These are phyloP conservation scores for Orchesella flavescens DNA, from an alignment of 2,888 invertebrate species.

Conservation along the genomic window DNA sequence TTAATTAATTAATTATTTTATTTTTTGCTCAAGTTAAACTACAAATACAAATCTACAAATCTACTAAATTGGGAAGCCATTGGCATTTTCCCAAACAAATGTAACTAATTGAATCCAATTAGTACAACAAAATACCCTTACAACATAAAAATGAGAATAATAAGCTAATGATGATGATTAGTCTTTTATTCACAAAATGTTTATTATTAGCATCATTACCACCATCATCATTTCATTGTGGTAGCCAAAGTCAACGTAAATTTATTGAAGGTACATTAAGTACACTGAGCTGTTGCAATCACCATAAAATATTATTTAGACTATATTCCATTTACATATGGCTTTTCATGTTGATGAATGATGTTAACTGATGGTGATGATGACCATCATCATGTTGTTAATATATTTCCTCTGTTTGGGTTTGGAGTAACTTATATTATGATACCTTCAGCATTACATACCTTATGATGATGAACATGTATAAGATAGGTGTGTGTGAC, in stretches of 20 bases:
- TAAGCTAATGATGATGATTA: not conserved
- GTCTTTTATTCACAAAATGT: not conserved
- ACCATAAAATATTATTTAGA: constrained; percentile 24
- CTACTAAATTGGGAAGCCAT: too few species aligned
- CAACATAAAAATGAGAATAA: not conserved
- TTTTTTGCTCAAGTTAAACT: too few species aligned
- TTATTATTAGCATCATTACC: not conserved
- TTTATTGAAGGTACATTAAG: not conserved
- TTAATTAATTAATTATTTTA: too few species aligned
- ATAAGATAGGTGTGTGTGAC: too few species aligned
- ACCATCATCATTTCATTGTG: not conserved
- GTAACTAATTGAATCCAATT: too few species aligned
- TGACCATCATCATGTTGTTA: not conserved
- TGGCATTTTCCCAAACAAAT: too few species aligned
- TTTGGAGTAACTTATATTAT: too few species aligned
- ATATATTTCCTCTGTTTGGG: not conserved
- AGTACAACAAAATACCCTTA: too few species aligned
- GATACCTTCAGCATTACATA: too few species aligned
- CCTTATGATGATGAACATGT: too few species aligned
- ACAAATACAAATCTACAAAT: too few species aligned
- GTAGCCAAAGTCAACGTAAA: not conserved
- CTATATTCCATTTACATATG: constrained; percentile 14
- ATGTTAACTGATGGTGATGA: not conserved
- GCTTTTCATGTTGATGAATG: constrained; percentile 27
- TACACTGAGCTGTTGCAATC: constrained; percentile 11